Conservation (phyloP, 2,113 vertebrate genomes). For the Cisticola juncidis region DNA sequence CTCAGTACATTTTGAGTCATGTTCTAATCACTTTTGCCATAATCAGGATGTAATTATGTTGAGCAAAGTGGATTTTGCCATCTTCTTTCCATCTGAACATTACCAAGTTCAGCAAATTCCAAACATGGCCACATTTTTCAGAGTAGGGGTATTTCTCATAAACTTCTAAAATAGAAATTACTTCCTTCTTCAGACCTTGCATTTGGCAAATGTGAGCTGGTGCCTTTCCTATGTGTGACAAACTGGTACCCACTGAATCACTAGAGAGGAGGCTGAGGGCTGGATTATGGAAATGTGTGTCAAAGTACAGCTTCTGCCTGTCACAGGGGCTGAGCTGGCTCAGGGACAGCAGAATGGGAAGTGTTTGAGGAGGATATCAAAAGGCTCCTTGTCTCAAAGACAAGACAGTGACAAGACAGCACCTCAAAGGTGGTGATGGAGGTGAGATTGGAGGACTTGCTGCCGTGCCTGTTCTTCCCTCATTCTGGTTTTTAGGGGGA, state of each 20-base stretch:
- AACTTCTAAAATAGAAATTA: not conserved
- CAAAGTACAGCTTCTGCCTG: not conserved
- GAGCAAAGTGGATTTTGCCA: conserved; percentile 12
- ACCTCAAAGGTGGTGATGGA: too few relatives aligned
- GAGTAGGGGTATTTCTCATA: not conserved
- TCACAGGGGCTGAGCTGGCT: not conserved
- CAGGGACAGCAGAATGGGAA: not conserved
- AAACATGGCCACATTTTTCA: not conserved
- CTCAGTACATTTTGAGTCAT: not conserved
- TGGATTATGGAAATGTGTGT: not conserved
- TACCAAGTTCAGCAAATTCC: not conserved
- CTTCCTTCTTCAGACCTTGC: not conserved
- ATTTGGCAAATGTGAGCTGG: not conserved
- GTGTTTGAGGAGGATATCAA: not conserved
- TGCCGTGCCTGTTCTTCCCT: not conserved
- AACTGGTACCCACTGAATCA: not conserved
- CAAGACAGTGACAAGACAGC: not conserved
- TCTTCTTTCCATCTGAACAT: not conserved
- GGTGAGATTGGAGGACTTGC: not conserved
- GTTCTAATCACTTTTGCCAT: not conserved
- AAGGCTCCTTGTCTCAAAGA: not conserved
- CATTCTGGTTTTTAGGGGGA: not conserved
- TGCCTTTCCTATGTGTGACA: not conserved
- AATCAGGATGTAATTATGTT: not conserved
- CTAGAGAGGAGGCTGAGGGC: not conserved